Percentiles rank a stretch among this genome's conserved stretches.
These are phyloP conservation scores for Apotomis turbidana DNA, from an alignment of 2,888 invertebrate species.

Conservation along the genomic window DNA sequence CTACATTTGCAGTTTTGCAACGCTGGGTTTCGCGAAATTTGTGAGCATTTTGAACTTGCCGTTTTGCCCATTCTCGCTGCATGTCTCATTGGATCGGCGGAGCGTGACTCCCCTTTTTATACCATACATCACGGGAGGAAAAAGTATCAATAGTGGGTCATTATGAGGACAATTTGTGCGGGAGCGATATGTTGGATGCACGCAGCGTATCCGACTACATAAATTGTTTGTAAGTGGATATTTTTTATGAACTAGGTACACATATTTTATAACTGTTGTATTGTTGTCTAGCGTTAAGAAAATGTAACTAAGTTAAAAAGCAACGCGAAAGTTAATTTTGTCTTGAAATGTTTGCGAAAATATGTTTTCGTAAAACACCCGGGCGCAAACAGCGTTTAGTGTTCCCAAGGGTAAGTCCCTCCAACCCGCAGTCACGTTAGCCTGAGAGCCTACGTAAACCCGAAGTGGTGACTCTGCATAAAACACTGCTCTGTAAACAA, in stretches of 20 bases:
- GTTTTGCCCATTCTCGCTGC: conserved; percentile 18
- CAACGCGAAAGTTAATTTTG: neutral
- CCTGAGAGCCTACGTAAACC: conserved; percentile 36
- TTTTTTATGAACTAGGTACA: no score
- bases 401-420: conserved; percentile 28
- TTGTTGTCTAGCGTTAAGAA: no score
- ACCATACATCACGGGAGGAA: conserved; percentile 36
- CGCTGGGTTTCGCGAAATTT: conserved; percentile 21
- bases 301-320: neutral
- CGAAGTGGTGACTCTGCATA: conserved; percentile 35
- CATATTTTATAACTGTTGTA: no score
- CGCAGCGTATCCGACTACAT: conserved; percentile 1
- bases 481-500: conserved; percentile 36
- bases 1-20: conserved; percentile 37
- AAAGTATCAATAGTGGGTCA: conserved; percentile 36
- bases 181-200: conserved; percentile 21
- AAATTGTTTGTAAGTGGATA: conserved; percentile 10
- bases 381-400: conserved; percentile 34
- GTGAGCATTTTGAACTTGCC: conserved; percentile 18
- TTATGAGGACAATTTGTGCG: conserved; percentile 38
- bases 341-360: conserved; percentile 2
- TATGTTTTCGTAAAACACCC: conserved; percentile 9
- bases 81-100: conserved; percentile 14
- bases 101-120: conserved; percentile 34
- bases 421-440: conserved; percentile 20